These are phyloP conservation scores for Macrocentrus cingulum DNA, from an alignment of 1,140 invertebrate genomes.

Conservation along the genomic window DNA sequence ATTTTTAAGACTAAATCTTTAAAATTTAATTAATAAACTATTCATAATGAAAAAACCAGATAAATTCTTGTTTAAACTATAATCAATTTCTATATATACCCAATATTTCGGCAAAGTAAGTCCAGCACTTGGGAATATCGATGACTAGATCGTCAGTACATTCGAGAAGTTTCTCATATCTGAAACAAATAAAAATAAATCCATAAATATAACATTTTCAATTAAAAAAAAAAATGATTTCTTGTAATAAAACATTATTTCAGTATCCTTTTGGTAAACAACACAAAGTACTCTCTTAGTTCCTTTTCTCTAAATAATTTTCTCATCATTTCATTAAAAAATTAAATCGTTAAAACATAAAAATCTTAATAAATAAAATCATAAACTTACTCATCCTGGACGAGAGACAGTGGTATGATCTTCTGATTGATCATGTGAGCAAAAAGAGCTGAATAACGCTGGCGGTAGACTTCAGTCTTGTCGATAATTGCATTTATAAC, in stretches of 20 bases:
- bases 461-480: conserved; percentile 20
- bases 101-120: conserved; percentile 69
- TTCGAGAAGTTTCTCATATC: conserved; percentile 61
- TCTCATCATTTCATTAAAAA: conserved; percentile 30
- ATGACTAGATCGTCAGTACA: conserved; percentile 68
- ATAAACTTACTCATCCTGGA: conserved; percentile 39
- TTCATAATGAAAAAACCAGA: too few species aligned
- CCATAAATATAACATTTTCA: too few species aligned
- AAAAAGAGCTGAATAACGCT: conserved; percentile 33
- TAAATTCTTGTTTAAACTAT: too few species aligned
- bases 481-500: conserved; percentile 38
- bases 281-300: conserved; percentile 34
- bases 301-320: conserved; percentile 34
- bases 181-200: conserved; percentile 29
- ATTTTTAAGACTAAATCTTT: too few species aligned
- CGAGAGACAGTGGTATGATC: conserved; percentile 32
- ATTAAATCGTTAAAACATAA: conserved; percentile 5
- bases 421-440: conserved; percentile 32
- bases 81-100: conserved; percentile 44
- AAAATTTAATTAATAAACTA: too few species aligned
- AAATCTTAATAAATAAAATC: conserved; percentile 1
- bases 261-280: conserved; percentile 46
- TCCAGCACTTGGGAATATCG: conserved; percentile 76
- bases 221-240: too few species aligned
- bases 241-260: conserved; percentile 1